Evolutionary conservation across 37 sponge, comb jelly and placozoan species (phyloP).

Genomic region (Hormiphora californensis): DNA sequence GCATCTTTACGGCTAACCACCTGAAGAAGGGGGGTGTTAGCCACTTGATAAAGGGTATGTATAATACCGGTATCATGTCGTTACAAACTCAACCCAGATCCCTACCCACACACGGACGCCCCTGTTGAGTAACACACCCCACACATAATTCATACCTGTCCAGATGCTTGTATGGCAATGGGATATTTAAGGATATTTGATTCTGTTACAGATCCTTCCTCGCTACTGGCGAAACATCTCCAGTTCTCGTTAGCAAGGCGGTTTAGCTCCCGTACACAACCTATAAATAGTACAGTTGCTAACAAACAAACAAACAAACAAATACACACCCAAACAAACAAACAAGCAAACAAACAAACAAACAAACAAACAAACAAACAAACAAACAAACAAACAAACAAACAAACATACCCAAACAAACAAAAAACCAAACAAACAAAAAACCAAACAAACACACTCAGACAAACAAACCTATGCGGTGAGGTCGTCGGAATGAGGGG

Average conservation of each 20-base stretch:
- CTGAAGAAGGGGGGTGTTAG: no score
- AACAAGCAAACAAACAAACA: no score
- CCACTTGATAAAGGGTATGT: no score
- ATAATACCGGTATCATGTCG: no score
- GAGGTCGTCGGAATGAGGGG: constrained; percentile 11
- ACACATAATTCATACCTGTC: neutral
- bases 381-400: no score
- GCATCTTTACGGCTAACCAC: neutral
- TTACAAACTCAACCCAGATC: neutral
- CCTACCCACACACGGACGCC: neutral
- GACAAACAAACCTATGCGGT: neutral
- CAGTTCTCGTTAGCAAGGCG: neutral
- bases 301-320: no score
- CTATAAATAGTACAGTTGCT: no score
- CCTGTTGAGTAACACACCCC: neutral
- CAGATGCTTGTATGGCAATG: neutral
- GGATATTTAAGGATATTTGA: neutral
- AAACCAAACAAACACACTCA: no score
- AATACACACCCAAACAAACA: no score
- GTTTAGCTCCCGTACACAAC: constrained; percentile 8
- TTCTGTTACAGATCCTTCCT: neutral
- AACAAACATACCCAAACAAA: no score
- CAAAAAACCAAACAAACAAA: no score
- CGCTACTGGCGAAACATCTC: neutral
- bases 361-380: no score